Percentiles rank a stretch among this genome's conserved stretches.
These are phyloP conservation scores for Lissonota sp. DNA, from an alignment of 2,888 invertebrate genomes.

Conservation along the genomic window DNA sequence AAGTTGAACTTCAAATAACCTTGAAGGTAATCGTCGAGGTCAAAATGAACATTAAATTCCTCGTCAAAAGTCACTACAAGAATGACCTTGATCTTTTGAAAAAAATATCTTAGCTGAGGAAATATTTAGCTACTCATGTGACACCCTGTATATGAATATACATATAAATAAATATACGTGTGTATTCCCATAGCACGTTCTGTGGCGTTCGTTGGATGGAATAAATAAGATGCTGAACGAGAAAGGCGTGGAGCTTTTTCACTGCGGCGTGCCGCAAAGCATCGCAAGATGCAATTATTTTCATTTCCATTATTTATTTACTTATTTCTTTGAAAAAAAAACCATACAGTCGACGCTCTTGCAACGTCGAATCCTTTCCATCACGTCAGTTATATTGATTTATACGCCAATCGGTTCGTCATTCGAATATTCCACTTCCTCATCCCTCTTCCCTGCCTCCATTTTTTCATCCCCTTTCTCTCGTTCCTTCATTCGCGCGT, in stretches of 20 bases:
- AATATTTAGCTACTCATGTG: no score
- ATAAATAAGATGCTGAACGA: slow-evolving; percentile 62
- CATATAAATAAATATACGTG: slow-evolving; percentile 21
- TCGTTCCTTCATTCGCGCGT: not conserved
- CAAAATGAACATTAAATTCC: no score
- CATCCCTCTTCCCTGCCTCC: not conserved
- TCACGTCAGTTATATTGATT: slow-evolving; percentile 60
- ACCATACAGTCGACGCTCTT: not conserved
- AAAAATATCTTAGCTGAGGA: no score
- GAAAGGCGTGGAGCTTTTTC: slow-evolving; percentile 25
- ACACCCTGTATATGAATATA: no score
- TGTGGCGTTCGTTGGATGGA: slow-evolving; percentile 57
- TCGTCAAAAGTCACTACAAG: no score
- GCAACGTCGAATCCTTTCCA: slow-evolving; percentile 43
- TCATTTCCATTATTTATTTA: not conserved
- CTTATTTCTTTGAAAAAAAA: not conserved
- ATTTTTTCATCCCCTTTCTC: not conserved
- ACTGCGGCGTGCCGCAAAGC: slow-evolving; percentile 46
- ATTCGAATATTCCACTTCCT: slow-evolving; percentile 46
- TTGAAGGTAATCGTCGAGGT: no score
- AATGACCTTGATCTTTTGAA: no score
- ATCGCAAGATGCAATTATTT: slow-evolving; percentile 7
- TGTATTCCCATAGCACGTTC: slow-evolving; percentile 61
- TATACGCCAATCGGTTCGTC: slow-evolving; percentile 61
- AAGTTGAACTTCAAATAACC: no score